Base-by-base conservation (phyloP, 1,140 invertebrate genomes). In the Physella acuta region DNA sequence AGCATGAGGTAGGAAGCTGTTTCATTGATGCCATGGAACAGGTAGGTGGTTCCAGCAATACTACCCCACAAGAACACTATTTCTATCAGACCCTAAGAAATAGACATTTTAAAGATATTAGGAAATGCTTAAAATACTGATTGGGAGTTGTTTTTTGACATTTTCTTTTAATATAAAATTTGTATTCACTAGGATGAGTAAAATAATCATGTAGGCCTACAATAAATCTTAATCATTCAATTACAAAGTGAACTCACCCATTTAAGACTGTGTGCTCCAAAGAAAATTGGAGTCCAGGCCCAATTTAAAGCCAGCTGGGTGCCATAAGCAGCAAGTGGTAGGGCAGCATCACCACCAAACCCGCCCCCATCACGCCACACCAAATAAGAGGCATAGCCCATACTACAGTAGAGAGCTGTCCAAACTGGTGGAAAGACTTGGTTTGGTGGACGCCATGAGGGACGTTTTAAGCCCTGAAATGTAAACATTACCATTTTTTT, bases 241-340 rank as follows among this genome's bases (percentile, higher is more conserved):
- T 20, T 56, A 26, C 53, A 16, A 26, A 11, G n/a, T n/a, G n/a
- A n/a, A 33, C 74, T 72, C 71, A 82, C 93, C 88, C 89, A 87
- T 85, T 92, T 91, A 3, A 92, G 86, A 72, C 90, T 89, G 69
- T 90, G 90, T 33, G 86, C 75, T 55, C 90, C 90, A 84, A 95
- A 95, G 85, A 95, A 95, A 24, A 95, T 89, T 8, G 92, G 93
- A 1, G 92, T 89, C 93, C 93, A 95, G 0, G 90, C 87, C 91
- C 92, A 94, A 81, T 95, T 95, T 0, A 95, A 82, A 0, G 89
- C 88, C 58, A 95, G 84, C 79, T 94, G 93, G 0, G 88, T 83
- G 5, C 89, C 92, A 75, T 93, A 95, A 30, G 92, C 79, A 0
- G 89, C 86, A 26, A 95, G 79, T 0, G 93, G 81, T 24, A 80